A percentile compares a stretch with the other conserved stretches of the same genome.
Conservation (phyloP, 2,888 invertebrate genomes). For the Drosophila helvetica region DNA sequence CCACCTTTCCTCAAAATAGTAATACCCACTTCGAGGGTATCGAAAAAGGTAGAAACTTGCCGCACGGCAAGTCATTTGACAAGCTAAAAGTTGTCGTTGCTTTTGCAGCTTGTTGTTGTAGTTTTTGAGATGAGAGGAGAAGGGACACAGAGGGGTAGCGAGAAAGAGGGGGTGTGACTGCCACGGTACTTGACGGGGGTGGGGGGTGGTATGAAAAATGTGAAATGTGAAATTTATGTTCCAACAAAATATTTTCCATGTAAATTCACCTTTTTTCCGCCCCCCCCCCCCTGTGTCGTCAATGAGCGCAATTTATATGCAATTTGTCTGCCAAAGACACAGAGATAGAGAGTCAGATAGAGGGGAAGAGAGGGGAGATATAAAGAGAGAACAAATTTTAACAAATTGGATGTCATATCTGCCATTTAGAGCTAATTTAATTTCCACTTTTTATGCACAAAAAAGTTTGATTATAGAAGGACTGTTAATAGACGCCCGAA, state of each 20-base stretch:
- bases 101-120: conserved; percentile 23
- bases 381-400: no score
- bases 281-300: no score
- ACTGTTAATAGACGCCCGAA: no score
- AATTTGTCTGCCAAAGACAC: conserved; percentile 51
- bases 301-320: conserved; percentile 79
- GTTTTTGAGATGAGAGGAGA: conserved; percentile 23
- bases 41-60: conserved; percentile 45
- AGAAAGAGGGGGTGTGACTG: not conserved
- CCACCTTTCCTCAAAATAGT: not conserved
- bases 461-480: no score
- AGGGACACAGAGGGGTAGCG: not conserved
- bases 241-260: conserved; percentile 68
- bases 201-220: conserved; percentile 32
- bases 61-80: conserved; percentile 66
- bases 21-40: not conserved
- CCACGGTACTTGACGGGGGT: conserved; percentile 27
- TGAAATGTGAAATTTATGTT: conserved; percentile 68
- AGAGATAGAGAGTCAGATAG: no score
- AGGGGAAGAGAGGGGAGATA: no score
- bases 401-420: no score
- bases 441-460: no score
- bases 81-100: conserved; percentile 37
- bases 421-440: no score
- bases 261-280: conserved; percentile 45